A percentile compares a stretch with the other conserved stretches of the same genome.
Evolutionary conservation across 2,888 invertebrate genomes (phyloP).

Genomic region (Drosophila incognita): DNA sequence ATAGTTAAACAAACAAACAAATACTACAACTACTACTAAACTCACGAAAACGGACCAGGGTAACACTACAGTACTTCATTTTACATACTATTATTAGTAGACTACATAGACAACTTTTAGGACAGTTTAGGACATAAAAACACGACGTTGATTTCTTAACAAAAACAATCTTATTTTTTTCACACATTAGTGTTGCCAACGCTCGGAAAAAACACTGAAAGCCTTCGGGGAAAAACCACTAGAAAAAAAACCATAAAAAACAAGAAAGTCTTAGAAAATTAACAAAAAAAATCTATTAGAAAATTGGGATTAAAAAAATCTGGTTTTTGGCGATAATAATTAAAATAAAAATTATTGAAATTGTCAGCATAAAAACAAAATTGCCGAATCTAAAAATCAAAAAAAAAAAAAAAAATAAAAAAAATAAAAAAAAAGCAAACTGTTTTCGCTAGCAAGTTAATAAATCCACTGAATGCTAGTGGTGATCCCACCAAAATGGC

Average conservation of each 20-base stretch:
- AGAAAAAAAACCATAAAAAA: neutral
- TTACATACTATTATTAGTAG: conserved; percentile 42
- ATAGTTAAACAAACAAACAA: conserved; percentile 42
- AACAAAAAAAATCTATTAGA: neutral
- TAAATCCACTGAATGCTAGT: neutral
- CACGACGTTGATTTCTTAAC: conserved; percentile 12
- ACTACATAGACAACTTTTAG: conserved; percentile 44
- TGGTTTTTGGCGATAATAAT: neutral
- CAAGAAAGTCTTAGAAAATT: neutral
- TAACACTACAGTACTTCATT: conserved; percentile 51
- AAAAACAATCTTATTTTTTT: conserved; percentile 10
- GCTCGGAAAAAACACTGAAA: neutral
- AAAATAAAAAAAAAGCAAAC: neutral
- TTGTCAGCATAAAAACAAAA: neutral
- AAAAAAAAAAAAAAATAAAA: no score
- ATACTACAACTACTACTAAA: conserved; percentile 26
- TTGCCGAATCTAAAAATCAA: neutral
- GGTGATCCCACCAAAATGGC: conserved; percentile 7
- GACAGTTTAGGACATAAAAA: conserved; percentile 40
- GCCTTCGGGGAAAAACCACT: neutral
- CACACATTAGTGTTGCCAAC: conserved; percentile 7
- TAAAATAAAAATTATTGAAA: neutral
- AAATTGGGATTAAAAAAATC: neutral
- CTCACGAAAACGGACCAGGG: conserved; percentile 63
- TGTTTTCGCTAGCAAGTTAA: neutral